Evolutionary conservation across 2,113 vertebrate species (phyloP).

Genomic region (Cygnus atratus): DNA sequence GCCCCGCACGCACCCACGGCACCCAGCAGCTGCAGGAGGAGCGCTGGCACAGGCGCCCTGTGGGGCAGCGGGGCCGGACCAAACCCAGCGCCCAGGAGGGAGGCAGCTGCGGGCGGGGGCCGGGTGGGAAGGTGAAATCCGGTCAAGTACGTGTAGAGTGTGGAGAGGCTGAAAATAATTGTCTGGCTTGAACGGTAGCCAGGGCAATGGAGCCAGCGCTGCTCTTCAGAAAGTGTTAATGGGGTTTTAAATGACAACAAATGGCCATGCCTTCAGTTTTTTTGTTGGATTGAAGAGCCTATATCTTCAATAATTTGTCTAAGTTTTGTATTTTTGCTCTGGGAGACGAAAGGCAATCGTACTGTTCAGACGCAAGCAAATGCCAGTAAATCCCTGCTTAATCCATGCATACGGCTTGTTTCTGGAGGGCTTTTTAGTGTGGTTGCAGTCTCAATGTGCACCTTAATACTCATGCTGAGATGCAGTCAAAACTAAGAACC

Average conservation of each 20-base stretch:
- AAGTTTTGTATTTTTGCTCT: not conserved
- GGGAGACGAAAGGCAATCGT: not conserved
- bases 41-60: no score
- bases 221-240: not conserved
- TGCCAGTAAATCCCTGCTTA: not conserved
- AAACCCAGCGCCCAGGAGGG: not conserved
- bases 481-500: not conserved
- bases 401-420: not conserved
- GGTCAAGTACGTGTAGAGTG: fast-evolving
- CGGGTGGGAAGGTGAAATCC: not conserved
- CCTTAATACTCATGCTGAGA: not conserved
- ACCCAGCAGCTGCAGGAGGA: no score
- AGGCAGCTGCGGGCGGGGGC: not conserved
- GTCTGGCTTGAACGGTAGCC: not conserved
- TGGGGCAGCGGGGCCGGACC: not conserved
- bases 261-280: not conserved
- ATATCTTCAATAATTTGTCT: not conserved
- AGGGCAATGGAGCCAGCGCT: not conserved
- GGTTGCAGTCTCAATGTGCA: not conserved
- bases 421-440: not conserved
- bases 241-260: not conserved
- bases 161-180: not conserved
- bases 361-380: not conserved
- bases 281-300: not conserved
- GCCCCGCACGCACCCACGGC: no score